Evolutionary conservation across 2,888 invertebrate genomes (phyloP).

Genomic region (Agonum fuliginosum): DNA sequence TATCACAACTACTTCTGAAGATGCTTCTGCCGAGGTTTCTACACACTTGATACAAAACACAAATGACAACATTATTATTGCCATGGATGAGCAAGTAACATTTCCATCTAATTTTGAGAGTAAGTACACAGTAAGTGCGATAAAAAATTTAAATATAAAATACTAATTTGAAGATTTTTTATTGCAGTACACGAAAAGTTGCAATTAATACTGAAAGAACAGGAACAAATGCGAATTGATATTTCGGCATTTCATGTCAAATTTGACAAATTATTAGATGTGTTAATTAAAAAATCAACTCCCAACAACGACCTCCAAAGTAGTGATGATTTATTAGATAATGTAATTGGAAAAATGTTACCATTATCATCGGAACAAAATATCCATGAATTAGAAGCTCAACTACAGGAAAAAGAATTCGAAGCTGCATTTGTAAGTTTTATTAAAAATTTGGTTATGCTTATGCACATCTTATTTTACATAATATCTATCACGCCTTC

Average conservation of each 20-base stretch:
- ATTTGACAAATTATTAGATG: constrained; percentile 19
- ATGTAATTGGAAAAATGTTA: constrained; percentile 14
- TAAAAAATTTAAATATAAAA: neutral
- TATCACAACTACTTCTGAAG: neutral
- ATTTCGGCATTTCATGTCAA: neutral
- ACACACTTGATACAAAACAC: neutral
- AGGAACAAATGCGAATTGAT: constrained; percentile 7
- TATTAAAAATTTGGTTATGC: neutral
- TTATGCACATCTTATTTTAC: neutral
- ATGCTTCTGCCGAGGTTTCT: neutral
- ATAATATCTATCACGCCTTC: neutral
- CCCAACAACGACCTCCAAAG: neutral
- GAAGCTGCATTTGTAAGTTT: constrained; percentile 18
- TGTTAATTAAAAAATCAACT: constrained; percentile 10
- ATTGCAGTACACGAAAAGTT: constrained; percentile 6
- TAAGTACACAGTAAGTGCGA: neutral
- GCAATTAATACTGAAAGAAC: neutral
- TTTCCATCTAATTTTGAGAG: neutral
- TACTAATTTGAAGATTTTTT: constrained; percentile 14
- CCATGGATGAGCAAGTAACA: constrained; percentile 4
- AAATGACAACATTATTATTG: neutral
- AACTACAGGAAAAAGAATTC: constrained; percentile 14
- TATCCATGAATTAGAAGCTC: neutral
- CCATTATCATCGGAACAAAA: neutral
- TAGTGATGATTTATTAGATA: constrained; percentile 6